These are phyloP conservation scores for Lasioglossum malachurum DNA, from an alignment of 2,888 invertebrate genomes.

Conservation along the genomic window DNA sequence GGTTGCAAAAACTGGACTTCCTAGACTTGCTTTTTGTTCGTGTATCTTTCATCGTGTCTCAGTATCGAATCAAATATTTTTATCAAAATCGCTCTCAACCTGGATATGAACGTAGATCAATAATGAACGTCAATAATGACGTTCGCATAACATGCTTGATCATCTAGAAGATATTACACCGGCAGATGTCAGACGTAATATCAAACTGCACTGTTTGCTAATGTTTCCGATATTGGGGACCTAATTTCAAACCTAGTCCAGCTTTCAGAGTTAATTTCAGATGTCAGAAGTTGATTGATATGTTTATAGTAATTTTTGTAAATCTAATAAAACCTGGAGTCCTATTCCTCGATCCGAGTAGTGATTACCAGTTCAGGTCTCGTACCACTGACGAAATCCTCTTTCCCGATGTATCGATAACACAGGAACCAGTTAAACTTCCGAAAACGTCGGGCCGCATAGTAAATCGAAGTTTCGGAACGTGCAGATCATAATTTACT, in stretches of 20 bases:
- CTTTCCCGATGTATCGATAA: neutral
- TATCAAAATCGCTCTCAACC: too few relatives aligned
- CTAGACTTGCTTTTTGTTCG: neutral
- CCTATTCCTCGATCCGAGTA: neutral
- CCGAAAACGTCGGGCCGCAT: neutral
- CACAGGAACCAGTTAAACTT: neutral
- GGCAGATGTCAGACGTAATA: neutral
- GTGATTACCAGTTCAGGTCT: neutral
- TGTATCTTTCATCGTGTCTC: neutral
- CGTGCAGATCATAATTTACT: slow-evolving; percentile 1
- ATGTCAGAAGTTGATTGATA: neutral
- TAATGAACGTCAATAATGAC: neutral
- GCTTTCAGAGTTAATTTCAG: neutral
- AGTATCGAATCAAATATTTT: too few relatives aligned
- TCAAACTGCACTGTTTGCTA: neutral
- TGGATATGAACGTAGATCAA: neutral
- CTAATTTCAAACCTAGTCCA: neutral
- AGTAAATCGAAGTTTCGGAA: neutral
- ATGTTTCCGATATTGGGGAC: neutral
- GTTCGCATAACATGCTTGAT: neutral
- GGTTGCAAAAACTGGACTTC: neutral
- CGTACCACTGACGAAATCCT: neutral
- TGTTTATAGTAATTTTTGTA: neutral
- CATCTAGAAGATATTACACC: slow-evolving; percentile 2
- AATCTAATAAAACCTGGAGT: neutral